These are phyloP conservation scores for Caenorhabditis sp. DNA, from an alignment of 2,888 invertebrate species.

Conservation along the genomic window DNA sequence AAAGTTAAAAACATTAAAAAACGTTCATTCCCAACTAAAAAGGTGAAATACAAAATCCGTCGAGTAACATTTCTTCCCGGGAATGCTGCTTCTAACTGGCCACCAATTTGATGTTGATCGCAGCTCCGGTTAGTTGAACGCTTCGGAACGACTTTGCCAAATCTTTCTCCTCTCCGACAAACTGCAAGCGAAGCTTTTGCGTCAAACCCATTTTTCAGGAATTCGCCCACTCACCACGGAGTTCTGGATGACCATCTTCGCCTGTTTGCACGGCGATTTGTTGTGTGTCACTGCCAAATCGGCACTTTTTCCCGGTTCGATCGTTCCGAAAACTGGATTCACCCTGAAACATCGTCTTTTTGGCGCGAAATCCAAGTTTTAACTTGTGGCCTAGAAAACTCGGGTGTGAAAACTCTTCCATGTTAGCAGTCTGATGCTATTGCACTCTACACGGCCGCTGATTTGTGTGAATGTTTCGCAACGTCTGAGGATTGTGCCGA, in stretches of 20 bases:
- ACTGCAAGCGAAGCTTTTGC: conserved; percentile 20
- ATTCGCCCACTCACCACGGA: conserved; percentile 1
- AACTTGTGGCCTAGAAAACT: too few relatives aligned
- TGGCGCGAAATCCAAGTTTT: too few relatives aligned
- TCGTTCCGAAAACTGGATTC: conserved; percentile 35
- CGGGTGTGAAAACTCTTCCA: too few relatives aligned
- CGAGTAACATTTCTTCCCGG: too few relatives aligned
- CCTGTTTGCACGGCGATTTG: conserved; percentile 28
- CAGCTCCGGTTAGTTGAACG: conserved; percentile 22
- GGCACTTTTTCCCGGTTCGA: conserved; percentile 37
- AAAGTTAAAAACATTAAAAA: too few relatives aligned
- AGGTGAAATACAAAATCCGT: too few relatives aligned
- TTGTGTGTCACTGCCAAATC: conserved; percentile 28
- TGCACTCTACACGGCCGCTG: too few relatives aligned
- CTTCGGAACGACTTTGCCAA: conserved; percentile 29
- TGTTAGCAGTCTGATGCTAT: too few relatives aligned
- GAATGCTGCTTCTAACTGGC: too few relatives aligned
- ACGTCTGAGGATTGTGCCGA: neutral
- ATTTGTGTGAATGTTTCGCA: too few relatives aligned
- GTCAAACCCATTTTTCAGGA: neutral
- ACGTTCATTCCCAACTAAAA: too few relatives aligned
- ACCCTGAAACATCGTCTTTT: conserved; percentile 15
- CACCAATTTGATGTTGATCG: conserved; percentile 24
- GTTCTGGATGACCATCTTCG: conserved; percentile 31
- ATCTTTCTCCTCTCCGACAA: conserved; percentile 24